phyloP scores from a whole-genome alignment of 2,888 invertebrate genomes.

The Clunio marinus region DNA sequence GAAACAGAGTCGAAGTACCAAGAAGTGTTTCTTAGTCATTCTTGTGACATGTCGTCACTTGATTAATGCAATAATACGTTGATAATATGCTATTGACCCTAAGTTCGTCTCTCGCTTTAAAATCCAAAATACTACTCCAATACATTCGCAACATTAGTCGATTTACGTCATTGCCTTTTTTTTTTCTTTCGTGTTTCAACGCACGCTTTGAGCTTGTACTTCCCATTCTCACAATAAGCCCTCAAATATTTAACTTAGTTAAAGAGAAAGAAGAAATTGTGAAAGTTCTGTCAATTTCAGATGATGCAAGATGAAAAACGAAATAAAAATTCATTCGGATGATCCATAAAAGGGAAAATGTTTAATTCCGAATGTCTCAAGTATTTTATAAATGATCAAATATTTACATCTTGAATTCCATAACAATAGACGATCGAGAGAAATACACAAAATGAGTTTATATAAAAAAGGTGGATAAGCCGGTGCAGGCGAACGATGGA shows the following conservation, averaged over 20 bases:
- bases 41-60: no score
- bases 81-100: constrained; percentile 3
- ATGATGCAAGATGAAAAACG: background rate
- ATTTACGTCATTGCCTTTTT: constrained; percentile 38
- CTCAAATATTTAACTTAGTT: background rate
- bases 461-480: background rate
- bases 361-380: background rate
- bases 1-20: background rate
- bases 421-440: constrained; percentile 1
- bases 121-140: constrained; percentile 29
- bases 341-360: background rate
- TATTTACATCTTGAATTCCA: background rate
- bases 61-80: background rate
- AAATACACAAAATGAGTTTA: background rate
- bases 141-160: background rate
- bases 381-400: background rate
- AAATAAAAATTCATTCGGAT: background rate
- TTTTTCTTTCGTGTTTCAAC: background rate
- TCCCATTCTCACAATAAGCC: background rate
- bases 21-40: background rate
- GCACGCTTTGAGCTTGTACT: background rate
- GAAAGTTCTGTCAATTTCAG: constrained; percentile 22
- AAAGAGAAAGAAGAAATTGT: background rate
- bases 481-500: background rate
- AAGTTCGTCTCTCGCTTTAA: background rate